Percentiles rank a stretch among this genome's conserved stretches.
These are phyloP conservation scores for Pogonocherus hispidulus DNA, from an alignment of 2,888 invertebrate genomes.

Conservation along the genomic window DNA sequence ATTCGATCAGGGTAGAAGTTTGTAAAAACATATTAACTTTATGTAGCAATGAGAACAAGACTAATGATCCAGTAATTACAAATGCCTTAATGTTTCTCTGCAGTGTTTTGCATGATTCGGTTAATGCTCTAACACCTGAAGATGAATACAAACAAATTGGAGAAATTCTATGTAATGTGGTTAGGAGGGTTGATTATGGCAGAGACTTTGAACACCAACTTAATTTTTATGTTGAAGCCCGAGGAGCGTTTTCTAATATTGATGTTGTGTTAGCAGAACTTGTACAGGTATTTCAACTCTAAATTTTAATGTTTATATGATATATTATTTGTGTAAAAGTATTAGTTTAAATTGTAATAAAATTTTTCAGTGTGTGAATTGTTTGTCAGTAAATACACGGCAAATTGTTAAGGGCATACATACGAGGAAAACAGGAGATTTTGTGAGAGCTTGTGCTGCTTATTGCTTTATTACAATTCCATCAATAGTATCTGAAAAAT, in stretches of 20 bases:
- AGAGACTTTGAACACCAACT: slow-evolving; percentile 92
- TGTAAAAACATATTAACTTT: slow-evolving; percentile 86
- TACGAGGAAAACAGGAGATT: slow-evolving; percentile 84
- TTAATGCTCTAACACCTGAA: slow-evolving; percentile 92
- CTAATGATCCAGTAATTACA: slow-evolving; percentile 88
- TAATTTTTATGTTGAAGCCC: slow-evolving; percentile 93
- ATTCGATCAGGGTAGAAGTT: slow-evolving; percentile 84
- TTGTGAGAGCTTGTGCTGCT: slow-evolving; percentile 94
- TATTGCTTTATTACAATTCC: slow-evolving; percentile 97
- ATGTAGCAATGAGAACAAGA: slow-evolving; percentile 61
- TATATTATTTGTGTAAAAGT: not conserved
- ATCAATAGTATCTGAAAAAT: slow-evolving; percentile 86
- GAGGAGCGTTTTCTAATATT: slow-evolving; percentile 91
- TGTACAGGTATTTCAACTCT: slow-evolving; percentile 77
- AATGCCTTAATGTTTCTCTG: slow-evolving; percentile 91
- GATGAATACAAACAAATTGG: slow-evolving; percentile 92
- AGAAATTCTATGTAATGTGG: slow-evolving; percentile 83
- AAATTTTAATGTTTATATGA: not conserved
- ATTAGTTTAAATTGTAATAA: not conserved
- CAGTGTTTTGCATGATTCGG: slow-evolving; percentile 91
- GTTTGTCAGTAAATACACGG: slow-evolving; percentile 78
- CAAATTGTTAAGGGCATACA: slow-evolving; percentile 82
- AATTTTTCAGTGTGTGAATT: slow-evolving; percentile 74
- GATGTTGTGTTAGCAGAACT: slow-evolving; percentile 89
- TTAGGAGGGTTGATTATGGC: slow-evolving; percentile 86